Evolutionary conservation across 2,888 invertebrate genomes (phyloP).

Genomic region (Sesia apiformis): DNA sequence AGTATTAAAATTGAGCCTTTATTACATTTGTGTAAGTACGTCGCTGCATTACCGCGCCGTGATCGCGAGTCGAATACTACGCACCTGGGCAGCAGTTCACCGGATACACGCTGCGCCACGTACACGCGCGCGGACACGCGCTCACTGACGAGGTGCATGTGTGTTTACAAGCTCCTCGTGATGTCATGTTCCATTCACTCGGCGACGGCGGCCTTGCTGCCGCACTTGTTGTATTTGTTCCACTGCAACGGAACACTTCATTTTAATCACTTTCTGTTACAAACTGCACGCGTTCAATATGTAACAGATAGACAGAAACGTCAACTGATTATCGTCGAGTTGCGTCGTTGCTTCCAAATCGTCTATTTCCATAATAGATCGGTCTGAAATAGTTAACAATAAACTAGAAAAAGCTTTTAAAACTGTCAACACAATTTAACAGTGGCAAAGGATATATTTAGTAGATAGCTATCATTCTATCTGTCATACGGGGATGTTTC

Average conservation of each 20-base stretch:
- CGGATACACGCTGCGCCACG: background rate
- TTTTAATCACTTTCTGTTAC: background rate
- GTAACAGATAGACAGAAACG: background rate
- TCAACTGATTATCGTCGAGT: background rate
- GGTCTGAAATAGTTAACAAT: background rate
- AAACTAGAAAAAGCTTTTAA: too few relatives aligned
- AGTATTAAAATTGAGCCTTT: background rate
- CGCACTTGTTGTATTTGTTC: background rate
- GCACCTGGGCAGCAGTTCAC: background rate
- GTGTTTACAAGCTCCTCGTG: background rate
- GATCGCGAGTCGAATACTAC: background rate
- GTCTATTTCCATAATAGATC: background rate
- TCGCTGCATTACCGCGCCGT: background rate
- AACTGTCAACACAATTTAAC: too few relatives aligned
- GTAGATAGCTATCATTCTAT: too few relatives aligned
- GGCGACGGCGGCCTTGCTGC: background rate
- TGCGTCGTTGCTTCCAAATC: background rate
- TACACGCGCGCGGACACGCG: background rate
- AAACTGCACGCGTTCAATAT: background rate
- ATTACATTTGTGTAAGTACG: background rate
- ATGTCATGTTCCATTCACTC: background rate
- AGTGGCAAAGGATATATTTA: too few relatives aligned
- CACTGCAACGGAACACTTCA: background rate
- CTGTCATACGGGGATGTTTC: too few relatives aligned
- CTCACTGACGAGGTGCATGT: background rate